Evolutionary conservation across 2,797 vertebrate species (phyloP), one percentile per base, ranked within the genome.

Genomic region (Hylomyscus alleni): DNA sequence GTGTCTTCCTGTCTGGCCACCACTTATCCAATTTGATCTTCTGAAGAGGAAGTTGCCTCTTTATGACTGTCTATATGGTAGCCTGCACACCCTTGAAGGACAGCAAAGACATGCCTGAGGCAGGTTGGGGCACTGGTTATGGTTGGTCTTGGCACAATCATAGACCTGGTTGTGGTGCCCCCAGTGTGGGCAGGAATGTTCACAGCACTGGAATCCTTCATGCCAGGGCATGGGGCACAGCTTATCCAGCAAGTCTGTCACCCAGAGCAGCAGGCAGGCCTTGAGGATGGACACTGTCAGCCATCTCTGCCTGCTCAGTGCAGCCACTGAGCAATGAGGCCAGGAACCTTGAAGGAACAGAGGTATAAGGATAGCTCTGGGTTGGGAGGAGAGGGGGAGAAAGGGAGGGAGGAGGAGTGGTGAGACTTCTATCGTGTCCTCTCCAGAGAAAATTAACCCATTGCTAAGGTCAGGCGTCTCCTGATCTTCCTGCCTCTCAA

Each of bases 151-250:
- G 44, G n/a, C 56, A 37, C 12, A 19, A 40, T n/a, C n/a, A 14
- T 3, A 52, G 52, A 26, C 3, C n/a, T 47, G 4, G 0, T 26
- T 11, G 10, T 3, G 7, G 44, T n/a, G n/a, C 34, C 54, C 0
- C 31, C 19, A 20, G 22, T 14, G 6, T 4, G 14, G 80, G 22
- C 15, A 44, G 50, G 40, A 50, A 22, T 10, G 19, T 2, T 19
- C 77, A 54, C 44, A 26, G 80, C 34, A 3, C 56, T 26, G n/a
- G 76, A 24, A 69, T 9, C 75, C 62, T n/a, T n/a, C 56, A n/a
- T n/a, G 73, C 34, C 11, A 3, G 6, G 40, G 15, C n/a, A 5
- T n/a, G 8, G 29, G 75, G 50, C 50, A 26, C 52, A 90, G 50
- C 6, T 73, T n/a, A 29, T 47, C 44, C 40, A 50, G 58, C 1